These are phyloP conservation scores for Eulemur rufifrons DNA, from an alignment of 2,113 vertebrate genomes.

Conservation along the genomic window DNA sequence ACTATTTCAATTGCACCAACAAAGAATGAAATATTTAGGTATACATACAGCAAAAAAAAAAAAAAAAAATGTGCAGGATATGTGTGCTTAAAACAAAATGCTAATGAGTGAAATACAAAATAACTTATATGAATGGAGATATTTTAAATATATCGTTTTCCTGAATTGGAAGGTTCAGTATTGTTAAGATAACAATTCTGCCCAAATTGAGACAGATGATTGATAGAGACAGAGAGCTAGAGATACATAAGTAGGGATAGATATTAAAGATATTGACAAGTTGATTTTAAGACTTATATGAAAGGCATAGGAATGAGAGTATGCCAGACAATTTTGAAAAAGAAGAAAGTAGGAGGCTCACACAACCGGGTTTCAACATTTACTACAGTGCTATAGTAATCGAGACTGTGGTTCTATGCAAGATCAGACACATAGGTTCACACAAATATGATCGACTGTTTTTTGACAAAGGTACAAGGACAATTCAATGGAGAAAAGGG, in stretches of 20 bases:
- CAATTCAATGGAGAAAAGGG: neutral
- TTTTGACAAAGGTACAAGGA: neutral
- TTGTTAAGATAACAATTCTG: neutral
- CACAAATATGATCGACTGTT: neutral
- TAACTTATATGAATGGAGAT: neutral
- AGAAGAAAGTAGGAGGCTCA: neutral
- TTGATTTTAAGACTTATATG: neutral
- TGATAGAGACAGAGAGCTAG: neutral
- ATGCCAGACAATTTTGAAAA: neutral
- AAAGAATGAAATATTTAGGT: neutral
- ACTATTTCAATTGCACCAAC: neutral
- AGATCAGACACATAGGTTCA: neutral
- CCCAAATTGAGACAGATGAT: neutral
- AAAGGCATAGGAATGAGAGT: neutral
- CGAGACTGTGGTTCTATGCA: neutral
- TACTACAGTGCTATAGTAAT: fast-evolving
- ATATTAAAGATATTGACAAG: neutral
- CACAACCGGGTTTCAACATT: neutral
- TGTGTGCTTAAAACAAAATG: neutral
- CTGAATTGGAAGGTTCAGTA: neutral
- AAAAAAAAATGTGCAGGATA: neutral
- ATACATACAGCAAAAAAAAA: neutral
- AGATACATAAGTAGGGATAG: neutral
- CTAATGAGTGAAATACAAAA: neutral
- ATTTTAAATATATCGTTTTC: neutral